Conservation (phyloP, 2,113 vertebrate genomes). For the Hippolais icterina region DNA sequence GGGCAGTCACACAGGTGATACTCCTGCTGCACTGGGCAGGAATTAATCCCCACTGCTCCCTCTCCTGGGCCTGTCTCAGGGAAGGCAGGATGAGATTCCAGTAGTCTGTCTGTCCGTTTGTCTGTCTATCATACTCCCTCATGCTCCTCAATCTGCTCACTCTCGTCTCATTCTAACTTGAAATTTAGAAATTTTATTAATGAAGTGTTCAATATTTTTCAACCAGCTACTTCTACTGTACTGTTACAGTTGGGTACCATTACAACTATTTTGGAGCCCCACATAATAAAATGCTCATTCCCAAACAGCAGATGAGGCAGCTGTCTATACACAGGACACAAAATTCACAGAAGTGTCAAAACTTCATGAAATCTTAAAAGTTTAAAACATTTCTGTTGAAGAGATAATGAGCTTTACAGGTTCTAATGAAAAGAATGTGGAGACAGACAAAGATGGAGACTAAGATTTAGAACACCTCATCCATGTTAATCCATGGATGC, state of each 20-base stretch:
- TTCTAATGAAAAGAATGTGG: neutral
- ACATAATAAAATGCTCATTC: neutral
- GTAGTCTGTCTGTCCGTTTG: neutral
- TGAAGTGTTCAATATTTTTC: neutral
- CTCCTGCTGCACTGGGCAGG: neutral
- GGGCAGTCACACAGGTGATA: neutral
- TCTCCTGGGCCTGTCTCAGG: neutral
- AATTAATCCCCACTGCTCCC: neutral
- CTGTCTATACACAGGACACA: neutral
- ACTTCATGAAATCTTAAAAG: neutral
- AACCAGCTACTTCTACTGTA: neutral
- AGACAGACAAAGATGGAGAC: neutral
- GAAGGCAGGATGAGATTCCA: neutral
- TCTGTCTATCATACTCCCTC: neutral
- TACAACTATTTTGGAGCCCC: neutral
- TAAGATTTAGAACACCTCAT: neutral
- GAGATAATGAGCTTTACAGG: neutral
- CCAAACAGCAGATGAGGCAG: neutral
- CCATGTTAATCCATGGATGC: neutral
- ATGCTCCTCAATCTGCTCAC: neutral
- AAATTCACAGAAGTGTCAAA: neutral
- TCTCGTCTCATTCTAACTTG: fast-evolving
- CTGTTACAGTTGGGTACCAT: neutral
- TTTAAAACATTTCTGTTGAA: neutral
- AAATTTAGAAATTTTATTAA: neutral